phyloP scores from a whole-genome alignment of 2,113 vertebrate species.

The Damaliscus lunatus region DNA sequence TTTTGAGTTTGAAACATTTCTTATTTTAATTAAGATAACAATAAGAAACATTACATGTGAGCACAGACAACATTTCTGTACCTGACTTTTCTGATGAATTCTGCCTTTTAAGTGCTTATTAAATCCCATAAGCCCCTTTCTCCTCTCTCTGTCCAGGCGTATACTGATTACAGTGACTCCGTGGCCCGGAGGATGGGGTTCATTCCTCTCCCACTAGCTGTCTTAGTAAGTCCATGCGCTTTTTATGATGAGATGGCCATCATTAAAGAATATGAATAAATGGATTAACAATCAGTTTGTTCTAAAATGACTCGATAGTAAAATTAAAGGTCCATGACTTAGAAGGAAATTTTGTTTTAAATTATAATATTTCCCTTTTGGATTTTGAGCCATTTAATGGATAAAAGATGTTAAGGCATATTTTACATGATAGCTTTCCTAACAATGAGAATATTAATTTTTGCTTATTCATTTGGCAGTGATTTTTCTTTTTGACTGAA shows the following conservation, averaged over 20 bases:
- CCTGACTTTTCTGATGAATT: not conserved
- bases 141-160: constrained; percentile 85
- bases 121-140: not conserved
- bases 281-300: not conserved
- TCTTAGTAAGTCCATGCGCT: constrained; percentile 87
- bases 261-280: not conserved
- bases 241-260: not conserved
- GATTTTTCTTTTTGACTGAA: not conserved
- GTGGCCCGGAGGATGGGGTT: constrained; percentile 99
- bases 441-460: not conserved
- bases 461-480: not conserved
- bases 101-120: not conserved
- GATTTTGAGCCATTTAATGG: not conserved
- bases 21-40: not conserved
- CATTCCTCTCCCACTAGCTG: constrained; percentile 96
- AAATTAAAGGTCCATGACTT: not conserved
- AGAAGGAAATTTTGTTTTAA: constrained; percentile 3
- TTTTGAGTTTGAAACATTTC: not conserved
- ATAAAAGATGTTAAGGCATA: not conserved
- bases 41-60: not conserved
- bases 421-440: not conserved
- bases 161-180: constrained; percentile 97
- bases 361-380: not conserved
- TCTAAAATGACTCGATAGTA: not conserved
- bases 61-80: not conserved